phyloP scores from a whole-genome alignment of 2,888 invertebrate genomes.

The Noctua pronuba region DNA sequence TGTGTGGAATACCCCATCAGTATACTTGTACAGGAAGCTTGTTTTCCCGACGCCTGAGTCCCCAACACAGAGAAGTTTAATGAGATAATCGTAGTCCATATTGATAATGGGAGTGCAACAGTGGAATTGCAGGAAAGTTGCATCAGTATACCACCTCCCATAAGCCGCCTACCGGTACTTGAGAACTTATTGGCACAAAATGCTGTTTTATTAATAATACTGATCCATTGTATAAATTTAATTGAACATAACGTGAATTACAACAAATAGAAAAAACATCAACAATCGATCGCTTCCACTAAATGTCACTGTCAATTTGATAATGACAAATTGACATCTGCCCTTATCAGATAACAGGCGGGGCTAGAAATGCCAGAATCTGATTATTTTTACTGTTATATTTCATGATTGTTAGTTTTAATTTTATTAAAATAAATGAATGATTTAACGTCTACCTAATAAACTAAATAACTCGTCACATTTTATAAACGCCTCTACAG shows the following conservation, averaged over 20 bases:
- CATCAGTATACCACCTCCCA: conserved; percentile 41
- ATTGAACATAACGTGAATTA: not conserved
- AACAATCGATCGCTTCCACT: conserved; percentile 59
- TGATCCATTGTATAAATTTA: conserved; percentile 16
- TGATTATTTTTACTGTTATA: not conserved
- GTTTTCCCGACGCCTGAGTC: conserved; percentile 99
- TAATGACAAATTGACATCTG: conserved; percentile 7
- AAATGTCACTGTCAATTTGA: conserved; percentile 46
- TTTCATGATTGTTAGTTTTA: not conserved
- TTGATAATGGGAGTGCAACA: conserved; percentile 57
- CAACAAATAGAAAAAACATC: conserved; percentile 44
- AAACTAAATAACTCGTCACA: not conserved
- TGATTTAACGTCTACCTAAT: too few species aligned
- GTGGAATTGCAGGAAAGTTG: conserved; percentile 24
- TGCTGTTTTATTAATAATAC: conserved; percentile 21
- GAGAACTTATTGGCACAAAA: not conserved
- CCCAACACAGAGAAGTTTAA: conserved; percentile 98
- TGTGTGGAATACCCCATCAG: conserved; percentile 97
- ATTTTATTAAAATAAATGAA: too few species aligned
- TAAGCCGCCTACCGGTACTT: not conserved
- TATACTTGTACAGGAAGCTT: conserved; percentile 98
- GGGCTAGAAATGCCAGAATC: not conserved
- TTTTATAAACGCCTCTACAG: not conserved
- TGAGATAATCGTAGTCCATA: conserved; percentile 97
- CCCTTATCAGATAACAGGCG: not conserved